A percentile compares a stretch with the other conserved stretches of the same genome.
phyloP scores from a whole-genome alignment of 2,888 invertebrate species.

The Ephialtes manifestator region DNA sequence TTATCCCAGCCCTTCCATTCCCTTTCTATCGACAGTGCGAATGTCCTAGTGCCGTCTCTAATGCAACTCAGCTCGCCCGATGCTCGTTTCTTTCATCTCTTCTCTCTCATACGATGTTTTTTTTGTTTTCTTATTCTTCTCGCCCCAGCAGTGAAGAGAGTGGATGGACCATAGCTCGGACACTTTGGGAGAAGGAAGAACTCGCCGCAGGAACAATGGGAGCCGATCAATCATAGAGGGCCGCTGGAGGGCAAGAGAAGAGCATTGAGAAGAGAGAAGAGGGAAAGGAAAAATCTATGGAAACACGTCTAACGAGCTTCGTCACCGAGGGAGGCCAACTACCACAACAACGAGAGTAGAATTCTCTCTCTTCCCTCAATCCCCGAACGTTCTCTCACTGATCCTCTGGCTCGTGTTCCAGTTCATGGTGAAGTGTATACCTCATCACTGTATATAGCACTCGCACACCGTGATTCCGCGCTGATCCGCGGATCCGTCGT shows the following conservation, averaged over 20 bases:
- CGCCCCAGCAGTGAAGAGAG: neutral
- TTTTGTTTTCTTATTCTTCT: conserved; percentile 17
- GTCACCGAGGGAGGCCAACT: conserved; percentile 27
- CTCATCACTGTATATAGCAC: neutral
- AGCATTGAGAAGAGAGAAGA: conserved; percentile 11
- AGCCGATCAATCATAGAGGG: conserved; percentile 64
- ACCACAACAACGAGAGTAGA: neutral
- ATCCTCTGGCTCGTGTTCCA: conserved; percentile 7
- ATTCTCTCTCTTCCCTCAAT: neutral
- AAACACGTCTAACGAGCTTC: conserved; percentile 63
- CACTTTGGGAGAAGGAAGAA: conserved; percentile 21
- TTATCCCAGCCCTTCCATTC: neutral
- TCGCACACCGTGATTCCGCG: conserved; percentile 19
- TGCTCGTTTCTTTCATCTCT: neutral
- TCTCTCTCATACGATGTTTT: neutral
- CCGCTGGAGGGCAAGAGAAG: conserved; percentile 40
- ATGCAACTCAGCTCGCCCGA: neutral
- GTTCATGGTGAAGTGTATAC: neutral
- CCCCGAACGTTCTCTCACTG: neutral
- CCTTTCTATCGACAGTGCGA: neutral
- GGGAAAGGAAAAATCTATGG: conserved; percentile 44
- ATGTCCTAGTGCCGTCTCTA: neutral
- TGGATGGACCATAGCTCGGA: conserved; percentile 2
- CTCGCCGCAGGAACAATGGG: conserved; percentile 54
- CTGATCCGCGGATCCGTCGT: conserved; percentile 42